Percentiles rank a stretch among this genome's conserved stretches.
These are phyloP conservation scores for Bettongia penicillata DNA, from an alignment of 2,113 vertebrate species.

Conservation along the genomic window DNA sequence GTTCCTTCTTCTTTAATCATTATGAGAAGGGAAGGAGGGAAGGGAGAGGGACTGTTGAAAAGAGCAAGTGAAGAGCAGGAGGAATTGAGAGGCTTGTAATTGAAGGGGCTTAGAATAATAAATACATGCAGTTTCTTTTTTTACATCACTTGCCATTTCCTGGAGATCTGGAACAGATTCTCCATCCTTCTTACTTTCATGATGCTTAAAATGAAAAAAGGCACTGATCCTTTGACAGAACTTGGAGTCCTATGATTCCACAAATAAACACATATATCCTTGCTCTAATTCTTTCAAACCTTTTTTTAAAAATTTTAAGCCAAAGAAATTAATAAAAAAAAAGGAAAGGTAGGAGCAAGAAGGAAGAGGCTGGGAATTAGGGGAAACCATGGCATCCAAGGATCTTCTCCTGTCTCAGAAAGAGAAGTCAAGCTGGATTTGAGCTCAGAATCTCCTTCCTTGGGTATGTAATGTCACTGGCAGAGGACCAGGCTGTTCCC, in stretches of 20 bases:
- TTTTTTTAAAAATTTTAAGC: constrained; percentile 71
- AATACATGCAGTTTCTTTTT: constrained; percentile 79
- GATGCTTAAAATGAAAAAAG: constrained; percentile 71
- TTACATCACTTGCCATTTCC: constrained; percentile 82
- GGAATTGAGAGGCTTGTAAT: constrained; percentile 72
- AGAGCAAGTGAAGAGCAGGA: constrained; percentile 59
- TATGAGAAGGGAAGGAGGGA: constrained; percentile 66
- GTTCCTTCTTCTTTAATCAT: constrained; percentile 69
- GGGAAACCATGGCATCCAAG: background rate
- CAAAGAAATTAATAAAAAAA: constrained; percentile 78
- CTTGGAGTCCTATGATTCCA: constrained; percentile 70
- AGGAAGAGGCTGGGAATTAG: background rate
- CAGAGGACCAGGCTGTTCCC: background rate
- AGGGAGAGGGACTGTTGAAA: background rate
- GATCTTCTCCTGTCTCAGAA: background rate
- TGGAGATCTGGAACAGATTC: constrained; percentile 82
- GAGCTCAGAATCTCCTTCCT: background rate
- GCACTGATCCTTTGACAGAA: constrained; percentile 78
- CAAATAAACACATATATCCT: constrained; percentile 68
- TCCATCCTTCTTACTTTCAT: constrained; percentile 75
- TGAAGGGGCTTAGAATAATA: constrained; percentile 84
- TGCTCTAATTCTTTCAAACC: constrained; percentile 63
- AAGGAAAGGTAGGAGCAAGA: constrained; percentile 41
- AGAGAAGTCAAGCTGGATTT: background rate
- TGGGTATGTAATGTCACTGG: background rate